phyloP scores from a whole-genome alignment of 2,888 invertebrate genomes.

The Tetropium fuscum region DNA sequence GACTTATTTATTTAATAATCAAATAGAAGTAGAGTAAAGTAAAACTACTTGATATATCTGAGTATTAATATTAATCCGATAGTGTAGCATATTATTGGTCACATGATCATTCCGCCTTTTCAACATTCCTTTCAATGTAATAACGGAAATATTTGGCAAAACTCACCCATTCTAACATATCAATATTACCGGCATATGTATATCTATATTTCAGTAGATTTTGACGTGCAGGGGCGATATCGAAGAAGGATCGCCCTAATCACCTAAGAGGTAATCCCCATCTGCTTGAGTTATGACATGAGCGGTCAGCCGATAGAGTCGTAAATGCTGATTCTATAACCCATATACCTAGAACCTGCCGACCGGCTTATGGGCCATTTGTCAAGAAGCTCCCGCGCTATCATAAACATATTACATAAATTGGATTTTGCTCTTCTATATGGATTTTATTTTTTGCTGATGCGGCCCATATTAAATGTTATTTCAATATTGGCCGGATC shows the following conservation, averaged over 20 bases:
- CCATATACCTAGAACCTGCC: slow-evolving; percentile 56
- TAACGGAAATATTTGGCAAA: slow-evolving; percentile 19
- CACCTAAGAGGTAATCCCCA: slow-evolving; percentile 66
- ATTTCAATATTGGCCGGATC: slow-evolving; percentile 1
- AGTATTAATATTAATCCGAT: too few species aligned
- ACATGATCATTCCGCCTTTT: too few species aligned
- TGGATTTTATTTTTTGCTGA: slow-evolving; percentile 43
- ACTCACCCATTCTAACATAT: slow-evolving; percentile 35
- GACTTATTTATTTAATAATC: too few species aligned
- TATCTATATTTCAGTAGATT: slow-evolving; percentile 55
- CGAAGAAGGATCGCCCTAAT: slow-evolving; percentile 65
- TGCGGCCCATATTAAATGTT: slow-evolving; percentile 17
- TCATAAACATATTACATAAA: slow-evolving; percentile 63
- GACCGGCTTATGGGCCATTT: slow-evolving; percentile 57
- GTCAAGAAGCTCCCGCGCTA: slow-evolving; percentile 56
- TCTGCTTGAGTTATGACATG: slow-evolving; percentile 66
- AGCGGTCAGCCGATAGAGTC: slow-evolving; percentile 61
- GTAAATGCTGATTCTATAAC: slow-evolving; percentile 65
- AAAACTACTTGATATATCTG: too few species aligned
- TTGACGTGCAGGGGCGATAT: slow-evolving; percentile 58
- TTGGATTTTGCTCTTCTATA: slow-evolving; percentile 43
- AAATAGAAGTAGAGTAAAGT: too few species aligned
- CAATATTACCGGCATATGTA: slow-evolving; percentile 43
- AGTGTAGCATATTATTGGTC: too few species aligned
- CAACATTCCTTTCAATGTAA: not conserved